phyloP scores from a whole-genome alignment of 1,140 invertebrate species.

The Pseudomyrmex concolor region DNA sequence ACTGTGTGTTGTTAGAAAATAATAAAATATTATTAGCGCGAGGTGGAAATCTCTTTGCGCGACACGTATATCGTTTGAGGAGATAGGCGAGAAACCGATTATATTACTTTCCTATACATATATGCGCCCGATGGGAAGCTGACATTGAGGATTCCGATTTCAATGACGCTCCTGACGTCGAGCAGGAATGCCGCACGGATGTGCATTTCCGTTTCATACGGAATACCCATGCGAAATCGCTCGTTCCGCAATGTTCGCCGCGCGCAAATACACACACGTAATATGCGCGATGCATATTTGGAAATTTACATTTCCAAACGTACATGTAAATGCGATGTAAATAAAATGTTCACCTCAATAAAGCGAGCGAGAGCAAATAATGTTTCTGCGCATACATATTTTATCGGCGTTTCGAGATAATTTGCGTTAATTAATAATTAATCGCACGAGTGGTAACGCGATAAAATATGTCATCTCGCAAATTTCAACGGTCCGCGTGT shows the following conservation, averaged over 20 bases:
- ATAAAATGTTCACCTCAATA: background rate
- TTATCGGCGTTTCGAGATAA: conserved; percentile 6
- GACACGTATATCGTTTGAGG: background rate
- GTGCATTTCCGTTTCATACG: conserved; percentile 18
- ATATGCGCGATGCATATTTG: background rate
- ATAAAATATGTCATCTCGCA: background rate
- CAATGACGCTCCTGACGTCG: conserved; percentile 16
- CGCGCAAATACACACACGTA: background rate
- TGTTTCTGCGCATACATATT: background rate
- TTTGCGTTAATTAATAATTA: conserved; percentile 8
- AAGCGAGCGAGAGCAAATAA: background rate
- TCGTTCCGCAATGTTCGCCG: background rate
- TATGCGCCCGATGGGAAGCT: conserved; percentile 7
- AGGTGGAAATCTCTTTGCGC: conserved; percentile 3
- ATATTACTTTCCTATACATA: background rate
- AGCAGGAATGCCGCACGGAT: background rate
- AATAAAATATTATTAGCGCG: conserved; percentile 50
- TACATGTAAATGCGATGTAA: background rate
- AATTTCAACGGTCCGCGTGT: background rate
- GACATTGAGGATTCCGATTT: conserved; percentile 53
- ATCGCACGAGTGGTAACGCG: too few relatives aligned
- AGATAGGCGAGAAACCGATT: conserved; percentile 49
- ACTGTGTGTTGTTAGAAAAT: conserved; percentile 9
- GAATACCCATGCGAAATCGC: background rate
- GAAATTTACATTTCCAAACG: conserved; percentile 1